phyloP scores from a whole-genome alignment of 2,888 invertebrate species.

The Apodemia duryi region DNA sequence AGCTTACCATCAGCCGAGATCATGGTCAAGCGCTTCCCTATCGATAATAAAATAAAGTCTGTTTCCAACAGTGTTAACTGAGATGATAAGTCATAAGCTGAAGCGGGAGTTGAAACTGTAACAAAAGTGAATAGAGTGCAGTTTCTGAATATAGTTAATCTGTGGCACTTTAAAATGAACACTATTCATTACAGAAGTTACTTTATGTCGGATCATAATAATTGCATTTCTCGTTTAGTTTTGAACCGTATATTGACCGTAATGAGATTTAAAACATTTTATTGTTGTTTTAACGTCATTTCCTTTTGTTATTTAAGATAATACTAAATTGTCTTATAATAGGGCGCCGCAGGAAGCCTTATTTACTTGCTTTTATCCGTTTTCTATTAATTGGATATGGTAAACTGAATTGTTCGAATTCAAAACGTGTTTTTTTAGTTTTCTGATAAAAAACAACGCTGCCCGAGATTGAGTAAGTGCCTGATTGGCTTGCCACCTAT shows the following conservation, averaged over 20 bases:
- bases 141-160: constrained; percentile 19
- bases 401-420: neutral
- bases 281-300: constrained; percentile 25
- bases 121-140: neutral
- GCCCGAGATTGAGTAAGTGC: no score
- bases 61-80: no score
- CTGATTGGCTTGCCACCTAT: no score
- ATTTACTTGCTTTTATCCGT: neutral
- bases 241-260: constrained; percentile 32
- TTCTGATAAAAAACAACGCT: no score
- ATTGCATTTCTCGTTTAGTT: constrained; percentile 39
- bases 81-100: no score
- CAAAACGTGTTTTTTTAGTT: no score
- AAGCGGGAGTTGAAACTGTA: no score
- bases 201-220: constrained; percentile 42
- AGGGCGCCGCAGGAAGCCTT: neutral
- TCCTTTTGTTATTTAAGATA: constrained; percentile 18
- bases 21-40: no score
- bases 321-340: neutral
- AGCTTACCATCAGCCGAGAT: no score
- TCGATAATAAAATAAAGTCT: no score
- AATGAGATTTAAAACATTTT: constrained; percentile 25
- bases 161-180: constrained; percentile 34
- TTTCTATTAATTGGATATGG: neutral
- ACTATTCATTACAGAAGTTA: constrained; percentile 51